A percentile compares a stretch with the other conserved stretches of the same genome.
These are phyloP conservation scores for Drosophila triauraria DNA, from an alignment of 1,140 invertebrate species.

Conservation along the genomic window DNA sequence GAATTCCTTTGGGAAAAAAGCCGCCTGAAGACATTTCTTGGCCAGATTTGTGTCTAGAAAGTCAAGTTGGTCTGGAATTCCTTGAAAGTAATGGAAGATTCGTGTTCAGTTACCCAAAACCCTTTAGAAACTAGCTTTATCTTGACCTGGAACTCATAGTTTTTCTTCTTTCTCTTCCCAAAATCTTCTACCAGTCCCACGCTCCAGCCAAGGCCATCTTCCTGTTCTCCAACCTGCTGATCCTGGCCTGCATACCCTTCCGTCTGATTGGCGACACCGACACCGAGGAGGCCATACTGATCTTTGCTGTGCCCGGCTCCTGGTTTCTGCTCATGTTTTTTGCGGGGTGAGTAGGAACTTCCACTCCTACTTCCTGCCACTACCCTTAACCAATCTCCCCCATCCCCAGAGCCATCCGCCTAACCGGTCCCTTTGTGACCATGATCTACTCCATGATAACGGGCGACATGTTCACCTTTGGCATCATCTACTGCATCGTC, in stretches of 20 bases:
- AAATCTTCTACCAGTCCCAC: conserved; percentile 88
- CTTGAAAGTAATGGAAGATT: not conserved
- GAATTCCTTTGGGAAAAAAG: no score
- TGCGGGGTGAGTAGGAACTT: conserved; percentile 93
- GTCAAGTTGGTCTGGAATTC: not conserved
- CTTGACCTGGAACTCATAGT: no score
- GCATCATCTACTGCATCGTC: conserved; percentile 97
- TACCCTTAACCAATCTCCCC: not conserved
- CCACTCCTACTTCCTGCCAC: no score
- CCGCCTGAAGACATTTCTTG: no score
- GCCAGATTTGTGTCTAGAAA: no score
- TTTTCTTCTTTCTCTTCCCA: not conserved
- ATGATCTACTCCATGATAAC: conserved; percentile 99
- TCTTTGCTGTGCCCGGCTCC: conserved; percentile 96
- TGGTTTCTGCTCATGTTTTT: conserved; percentile 99
- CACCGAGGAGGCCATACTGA: conserved; percentile 95
- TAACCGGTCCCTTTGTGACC: conserved; percentile 98
- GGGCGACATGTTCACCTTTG: conserved; percentile 98
- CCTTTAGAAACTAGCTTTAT: not conserved
- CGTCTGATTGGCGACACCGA: conserved; percentile 90
- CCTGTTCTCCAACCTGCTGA: conserved; percentile 95
- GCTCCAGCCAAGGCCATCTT: conserved; percentile 98
- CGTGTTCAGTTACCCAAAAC: not conserved
- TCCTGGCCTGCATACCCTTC: conserved; percentile 96
- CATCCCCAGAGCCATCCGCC: conserved; percentile 91